A percentile compares a stretch with the other conserved stretches of the same genome.
Conservation (phyloP, 2,888 invertebrate species). For the Zygogramma bicolorata region DNA sequence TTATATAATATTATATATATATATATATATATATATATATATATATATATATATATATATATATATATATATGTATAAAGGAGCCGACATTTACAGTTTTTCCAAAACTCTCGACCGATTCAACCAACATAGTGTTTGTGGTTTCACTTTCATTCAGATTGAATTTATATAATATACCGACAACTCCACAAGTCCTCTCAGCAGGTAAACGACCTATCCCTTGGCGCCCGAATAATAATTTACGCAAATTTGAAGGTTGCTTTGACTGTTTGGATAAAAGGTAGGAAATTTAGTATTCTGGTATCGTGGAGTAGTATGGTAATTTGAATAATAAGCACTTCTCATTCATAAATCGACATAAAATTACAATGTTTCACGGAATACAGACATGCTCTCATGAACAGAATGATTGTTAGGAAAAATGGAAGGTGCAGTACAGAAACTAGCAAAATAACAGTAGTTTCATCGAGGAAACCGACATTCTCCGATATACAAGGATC, state of each 20-base stretch:
- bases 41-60: no score
- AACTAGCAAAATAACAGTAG: not conserved
- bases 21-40: no score
- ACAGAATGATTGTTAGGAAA: not conserved
- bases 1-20: no score
- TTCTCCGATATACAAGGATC: not conserved
- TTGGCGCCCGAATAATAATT: slow-evolving; percentile 7
- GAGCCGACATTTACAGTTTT: no score
- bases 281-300: slow-evolving; percentile 17
- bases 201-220: slow-evolving; percentile 14
- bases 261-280: slow-evolving; percentile 20
- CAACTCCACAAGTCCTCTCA: not conserved
- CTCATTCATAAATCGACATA: slow-evolving; percentile 50
- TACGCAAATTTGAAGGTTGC: slow-evolving; percentile 16
- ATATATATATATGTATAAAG: no score
- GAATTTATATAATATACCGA: not conserved
- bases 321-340: slow-evolving; percentile 51
- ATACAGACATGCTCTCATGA: slow-evolving; percentile 17
- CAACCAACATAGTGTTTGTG: no score
- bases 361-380: slow-evolving; percentile 28
- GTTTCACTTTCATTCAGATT: not conserved
- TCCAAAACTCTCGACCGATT: no score
- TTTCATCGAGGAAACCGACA: no score
- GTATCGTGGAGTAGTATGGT: slow-evolving; percentile 44
- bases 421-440: not conserved